phyloP scores from a whole-genome alignment of 2,888 invertebrate species.

The Gonocerus acuteangulatus region DNA sequence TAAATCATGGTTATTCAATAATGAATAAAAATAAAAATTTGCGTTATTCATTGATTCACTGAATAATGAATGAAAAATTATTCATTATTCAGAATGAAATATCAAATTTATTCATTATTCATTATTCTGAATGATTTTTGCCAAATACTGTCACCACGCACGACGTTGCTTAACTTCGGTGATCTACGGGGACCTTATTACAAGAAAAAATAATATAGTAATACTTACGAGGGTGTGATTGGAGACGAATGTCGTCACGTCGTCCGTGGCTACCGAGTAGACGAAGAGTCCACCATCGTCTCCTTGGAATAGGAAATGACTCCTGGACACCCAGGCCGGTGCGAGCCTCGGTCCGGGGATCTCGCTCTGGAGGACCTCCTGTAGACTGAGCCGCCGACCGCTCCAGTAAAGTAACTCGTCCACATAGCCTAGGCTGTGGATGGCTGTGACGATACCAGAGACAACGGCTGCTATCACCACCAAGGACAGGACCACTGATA shows the following conservation, averaged over 20 bases:
- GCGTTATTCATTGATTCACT: too few species aligned
- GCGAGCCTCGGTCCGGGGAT: conserved; percentile 63
- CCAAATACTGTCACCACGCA: too few species aligned
- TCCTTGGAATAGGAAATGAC: conserved; percentile 77
- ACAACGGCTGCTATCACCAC: conserved; percentile 80
- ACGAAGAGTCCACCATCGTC: conserved; percentile 78
- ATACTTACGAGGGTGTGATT: conserved; percentile 76
- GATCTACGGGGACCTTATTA: too few species aligned
- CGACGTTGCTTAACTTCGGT: too few species aligned
- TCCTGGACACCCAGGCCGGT: conserved; percentile 72
- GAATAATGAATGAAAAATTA: too few species aligned
- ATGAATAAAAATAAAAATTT: too few species aligned
- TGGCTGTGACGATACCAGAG: conserved; percentile 79
- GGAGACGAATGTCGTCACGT: conserved; percentile 70
- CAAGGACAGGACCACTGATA: conserved; percentile 77
- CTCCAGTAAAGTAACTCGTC: conserved; percentile 85
- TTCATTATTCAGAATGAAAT: too few species aligned
- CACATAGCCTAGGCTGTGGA: conserved; percentile 81
- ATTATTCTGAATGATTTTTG: too few species aligned
- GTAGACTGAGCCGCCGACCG: conserved; percentile 74
- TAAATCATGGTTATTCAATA: too few species aligned
- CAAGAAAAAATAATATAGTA: too few species aligned
- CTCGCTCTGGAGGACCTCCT: conserved; percentile 72
- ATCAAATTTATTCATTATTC: too few species aligned
- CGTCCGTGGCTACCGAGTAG: conserved; percentile 69